Conservation (phyloP, 1,140 invertebrate species). For the Manduca sexta region DNA sequence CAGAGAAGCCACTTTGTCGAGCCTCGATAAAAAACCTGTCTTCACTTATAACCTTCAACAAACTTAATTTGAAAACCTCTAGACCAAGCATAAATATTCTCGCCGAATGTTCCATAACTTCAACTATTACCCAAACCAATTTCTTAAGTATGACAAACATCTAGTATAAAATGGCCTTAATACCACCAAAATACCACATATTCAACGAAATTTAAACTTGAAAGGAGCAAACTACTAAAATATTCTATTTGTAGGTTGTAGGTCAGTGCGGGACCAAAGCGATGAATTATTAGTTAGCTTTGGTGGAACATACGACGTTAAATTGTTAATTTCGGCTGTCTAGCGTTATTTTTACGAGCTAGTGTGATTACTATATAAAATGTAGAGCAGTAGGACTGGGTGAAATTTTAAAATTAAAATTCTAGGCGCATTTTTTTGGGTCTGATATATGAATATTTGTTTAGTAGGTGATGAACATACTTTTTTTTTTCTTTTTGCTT, state of each 20-base stretch:
- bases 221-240: constrained; percentile 14
- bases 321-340: constrained; percentile 3
- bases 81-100: too few species aligned
- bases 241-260: constrained; percentile 14
- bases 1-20: too few species aligned
- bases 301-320: background rate
- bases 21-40: too few species aligned
- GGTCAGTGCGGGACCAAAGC: constrained; percentile 4
- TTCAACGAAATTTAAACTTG: constrained; percentile 7
- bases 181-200: constrained; percentile 5
- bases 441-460: too few species aligned
- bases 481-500: too few species aligned
- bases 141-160: too few species aligned
- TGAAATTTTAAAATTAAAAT: background rate
- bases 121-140: too few species aligned
- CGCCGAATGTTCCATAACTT: too few species aligned
- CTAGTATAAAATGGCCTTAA: too few species aligned
- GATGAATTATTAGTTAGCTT: constrained; percentile 8
- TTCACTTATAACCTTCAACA: too few species aligned
- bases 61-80: too few species aligned
- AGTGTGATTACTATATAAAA: background rate
- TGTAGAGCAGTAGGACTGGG: background rate
- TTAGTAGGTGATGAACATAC: too few species aligned
- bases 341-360: background rate
- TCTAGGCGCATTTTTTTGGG: background rate